phyloP scores from a whole-genome alignment of 1,140 invertebrate genomes.

The Atta colombica region DNA sequence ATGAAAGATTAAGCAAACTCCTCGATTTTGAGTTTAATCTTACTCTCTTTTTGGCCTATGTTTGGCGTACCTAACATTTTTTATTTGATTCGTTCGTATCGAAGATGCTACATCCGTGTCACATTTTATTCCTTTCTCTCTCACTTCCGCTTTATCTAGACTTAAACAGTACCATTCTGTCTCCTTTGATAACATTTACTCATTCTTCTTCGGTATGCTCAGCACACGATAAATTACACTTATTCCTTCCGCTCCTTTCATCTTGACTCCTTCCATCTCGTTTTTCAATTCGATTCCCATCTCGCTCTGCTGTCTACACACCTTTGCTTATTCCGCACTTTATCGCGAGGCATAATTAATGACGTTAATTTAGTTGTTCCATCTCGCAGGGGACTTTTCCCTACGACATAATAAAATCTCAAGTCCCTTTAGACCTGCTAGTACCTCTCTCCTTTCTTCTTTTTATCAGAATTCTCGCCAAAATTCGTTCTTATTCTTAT shows the following conservation, averaged over 20 bases:
- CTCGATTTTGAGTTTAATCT: constrained; percentile 61
- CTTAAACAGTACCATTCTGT: constrained; percentile 14
- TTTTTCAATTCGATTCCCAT: constrained; percentile 35
- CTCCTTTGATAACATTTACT: constrained; percentile 13
- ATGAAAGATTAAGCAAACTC: constrained; percentile 73
- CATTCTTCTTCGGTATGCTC: neutral
- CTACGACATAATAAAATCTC: constrained; percentile 51
- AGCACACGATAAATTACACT: constrained; percentile 37
- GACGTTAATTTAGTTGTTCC: constrained; percentile 58
- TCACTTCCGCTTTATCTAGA: neutral
- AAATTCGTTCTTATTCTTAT: constrained; percentile 4
- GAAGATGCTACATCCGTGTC: neutral
- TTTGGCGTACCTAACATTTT: constrained; percentile 30
- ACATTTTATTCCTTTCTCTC: neutral
- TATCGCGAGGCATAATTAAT: constrained; percentile 54
- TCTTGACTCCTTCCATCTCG: neutral
- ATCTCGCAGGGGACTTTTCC: constrained; percentile 43
- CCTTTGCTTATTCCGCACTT: constrained; percentile 54
- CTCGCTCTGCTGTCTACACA: constrained; percentile 26
- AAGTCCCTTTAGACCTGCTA: neutral
- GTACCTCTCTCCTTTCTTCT: neutral
- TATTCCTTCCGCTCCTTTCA: constrained; percentile 27
- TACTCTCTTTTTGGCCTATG: constrained; percentile 21
- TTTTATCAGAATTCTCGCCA: neutral
- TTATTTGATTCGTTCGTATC: neutral